These are phyloP conservation scores for Pterocles burchelli DNA, from an alignment of 2,113 vertebrate genomes.

Conservation along the genomic window DNA sequence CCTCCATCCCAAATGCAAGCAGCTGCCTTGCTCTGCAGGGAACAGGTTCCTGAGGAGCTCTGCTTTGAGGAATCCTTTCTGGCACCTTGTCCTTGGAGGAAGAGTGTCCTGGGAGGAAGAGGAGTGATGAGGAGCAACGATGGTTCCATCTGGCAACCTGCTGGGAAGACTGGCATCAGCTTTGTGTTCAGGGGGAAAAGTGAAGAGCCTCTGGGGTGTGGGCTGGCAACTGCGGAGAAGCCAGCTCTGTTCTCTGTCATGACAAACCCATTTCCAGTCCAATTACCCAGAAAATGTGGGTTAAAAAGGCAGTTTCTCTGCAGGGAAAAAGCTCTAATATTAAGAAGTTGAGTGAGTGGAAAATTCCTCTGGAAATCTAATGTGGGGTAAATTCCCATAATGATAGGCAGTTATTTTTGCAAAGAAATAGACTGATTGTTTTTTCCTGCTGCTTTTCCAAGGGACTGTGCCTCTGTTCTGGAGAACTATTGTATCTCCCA, in stretches of 20 bases:
- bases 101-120: neutral
- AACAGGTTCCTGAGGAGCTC: neutral
- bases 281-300: conserved; percentile 30
- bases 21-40: neutral
- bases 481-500: conserved; percentile 38
- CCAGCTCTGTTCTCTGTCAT: neutral
- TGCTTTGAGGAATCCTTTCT: neutral
- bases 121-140: neutral
- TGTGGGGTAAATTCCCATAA: conserved; percentile 21
- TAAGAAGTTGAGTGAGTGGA: conserved; percentile 6
- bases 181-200: neutral
- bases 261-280: conserved; percentile 36
- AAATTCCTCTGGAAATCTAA: conserved; percentile 25
- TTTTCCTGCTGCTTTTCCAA: conserved; percentile 1
- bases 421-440: conserved; percentile 5
- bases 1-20: neutral
- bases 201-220: neutral
- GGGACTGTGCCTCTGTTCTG: neutral
- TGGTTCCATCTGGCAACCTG: neutral
- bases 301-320: conserved; percentile 29
- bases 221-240: neutral
- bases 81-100: neutral
- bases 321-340: neutral
- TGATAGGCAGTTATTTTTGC: conserved; percentile 27
- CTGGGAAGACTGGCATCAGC: neutral